Evolutionary conservation across 1,140 invertebrate genomes (phyloP).

Genomic region (Solenopsis fugax): DNA sequence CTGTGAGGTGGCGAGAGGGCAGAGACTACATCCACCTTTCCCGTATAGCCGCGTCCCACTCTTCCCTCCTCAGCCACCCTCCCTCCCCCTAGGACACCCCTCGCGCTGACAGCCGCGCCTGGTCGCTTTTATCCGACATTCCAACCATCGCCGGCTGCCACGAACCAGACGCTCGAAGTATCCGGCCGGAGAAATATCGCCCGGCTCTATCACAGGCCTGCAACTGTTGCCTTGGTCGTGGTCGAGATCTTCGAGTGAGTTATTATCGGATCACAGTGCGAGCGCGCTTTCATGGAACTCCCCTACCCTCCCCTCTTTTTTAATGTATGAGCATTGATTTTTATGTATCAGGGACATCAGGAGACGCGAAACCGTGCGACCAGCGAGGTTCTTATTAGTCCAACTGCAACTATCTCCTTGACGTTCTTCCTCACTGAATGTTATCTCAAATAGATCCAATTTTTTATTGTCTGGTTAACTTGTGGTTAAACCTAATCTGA

Average conservation of each 20-base stretch:
- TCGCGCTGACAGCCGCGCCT: slow-evolving; percentile 8
- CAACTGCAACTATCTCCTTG: neutral
- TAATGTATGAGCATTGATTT: slow-evolving; percentile 17
- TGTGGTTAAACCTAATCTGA: no score
- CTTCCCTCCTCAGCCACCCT: no score
- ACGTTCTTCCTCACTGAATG: neutral
- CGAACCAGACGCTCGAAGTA: slow-evolving; percentile 55
- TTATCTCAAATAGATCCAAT: neutral
- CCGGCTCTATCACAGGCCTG: slow-evolving; percentile 12
- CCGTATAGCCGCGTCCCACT: neutral
- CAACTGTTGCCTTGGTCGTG: slow-evolving; percentile 26
- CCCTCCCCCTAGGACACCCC: neutral
- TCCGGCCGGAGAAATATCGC: slow-evolving; percentile 61
- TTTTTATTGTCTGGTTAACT: no score
- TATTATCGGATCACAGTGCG: slow-evolving; percentile 30
- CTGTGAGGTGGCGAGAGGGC: slow-evolving; percentile 81
- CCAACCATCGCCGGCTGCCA: slow-evolving; percentile 26
- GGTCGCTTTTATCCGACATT: slow-evolving; percentile 66
- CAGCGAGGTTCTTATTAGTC: neutral
- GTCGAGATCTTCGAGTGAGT: slow-evolving; percentile 36
- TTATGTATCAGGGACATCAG: neutral
- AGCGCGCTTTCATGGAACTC: neutral
- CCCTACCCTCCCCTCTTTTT: neutral
- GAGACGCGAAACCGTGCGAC: neutral
- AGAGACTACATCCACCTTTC: slow-evolving; percentile 65